Conservation (phyloP, 2,113 vertebrate species). For the Microcebus tavaratra region DNA sequence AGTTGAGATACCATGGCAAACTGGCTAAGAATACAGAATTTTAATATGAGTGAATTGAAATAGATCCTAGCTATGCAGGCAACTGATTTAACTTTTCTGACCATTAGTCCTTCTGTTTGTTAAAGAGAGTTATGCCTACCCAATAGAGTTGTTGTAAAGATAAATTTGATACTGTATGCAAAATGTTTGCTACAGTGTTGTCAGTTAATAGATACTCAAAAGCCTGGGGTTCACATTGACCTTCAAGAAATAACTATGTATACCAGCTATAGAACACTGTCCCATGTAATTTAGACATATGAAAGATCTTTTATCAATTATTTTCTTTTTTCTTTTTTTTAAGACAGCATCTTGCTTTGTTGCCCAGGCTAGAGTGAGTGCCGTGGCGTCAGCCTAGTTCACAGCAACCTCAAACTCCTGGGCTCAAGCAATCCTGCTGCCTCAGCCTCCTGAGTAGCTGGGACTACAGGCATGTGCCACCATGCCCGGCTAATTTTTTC, state of each 20-base stretch:
- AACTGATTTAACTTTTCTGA: conserved; percentile 4
- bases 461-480: no score
- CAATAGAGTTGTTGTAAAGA: neutral
- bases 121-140: neutral
- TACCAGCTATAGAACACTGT: neutral
- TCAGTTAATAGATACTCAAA: neutral
- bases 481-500: no score
- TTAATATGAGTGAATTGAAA: neutral
- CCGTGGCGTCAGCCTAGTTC: no score
- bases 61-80: neutral
- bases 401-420: no score
- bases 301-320: neutral
- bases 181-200: neutral
- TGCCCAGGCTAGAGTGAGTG: no score
- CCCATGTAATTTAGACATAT: neutral
- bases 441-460: no score
- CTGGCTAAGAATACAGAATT: neutral
- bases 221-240: neutral
- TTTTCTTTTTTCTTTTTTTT: no score
- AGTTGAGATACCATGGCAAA: neutral
- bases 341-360: no score
- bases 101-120: neutral
- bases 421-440: no score
- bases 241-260: neutral
- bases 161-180: neutral